Percentiles rank a stretch among this genome's conserved stretches.
phyloP scores from a whole-genome alignment of 2,888 invertebrate species.

The Palloptera scutellata region DNA sequence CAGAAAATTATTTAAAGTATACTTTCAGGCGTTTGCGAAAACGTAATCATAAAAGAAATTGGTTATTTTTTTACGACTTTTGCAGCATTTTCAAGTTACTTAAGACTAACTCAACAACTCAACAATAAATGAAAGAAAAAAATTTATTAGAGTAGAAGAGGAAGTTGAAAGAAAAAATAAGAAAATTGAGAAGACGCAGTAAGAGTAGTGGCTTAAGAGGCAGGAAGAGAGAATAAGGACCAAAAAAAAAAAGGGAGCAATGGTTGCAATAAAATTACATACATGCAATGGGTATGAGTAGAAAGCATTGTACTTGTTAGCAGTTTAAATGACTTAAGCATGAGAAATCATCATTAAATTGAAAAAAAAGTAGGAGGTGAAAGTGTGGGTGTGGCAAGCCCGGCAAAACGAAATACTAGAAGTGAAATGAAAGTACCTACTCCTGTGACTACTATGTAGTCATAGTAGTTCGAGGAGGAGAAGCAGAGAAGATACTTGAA shows the following conservation, averaged over 20 bases:
- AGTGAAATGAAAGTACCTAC: conserved; percentile 6
- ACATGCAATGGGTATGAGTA: background rate
- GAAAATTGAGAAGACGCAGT: conserved; percentile 3
- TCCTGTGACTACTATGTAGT: conserved; percentile 18
- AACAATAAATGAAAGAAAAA: conserved; percentile 9
- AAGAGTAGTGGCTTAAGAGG: background rate
- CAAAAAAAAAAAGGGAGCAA: conserved; percentile 11
- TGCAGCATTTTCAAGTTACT: conserved; percentile 2
- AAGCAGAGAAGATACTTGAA: conserved; percentile 25
- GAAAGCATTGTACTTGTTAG: conserved; percentile 33
- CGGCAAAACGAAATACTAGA: conserved; percentile 24
- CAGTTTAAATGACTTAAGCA: conserved; percentile 57
- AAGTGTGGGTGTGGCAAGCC: conserved; percentile 42
- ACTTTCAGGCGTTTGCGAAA: conserved; percentile 25
- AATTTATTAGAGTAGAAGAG: too few species aligned
- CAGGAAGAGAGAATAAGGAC: background rate
- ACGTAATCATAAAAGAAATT: conserved; percentile 15
- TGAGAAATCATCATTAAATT: conserved; percentile 59
- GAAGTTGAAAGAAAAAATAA: background rate
- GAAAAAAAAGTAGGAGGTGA: conserved; percentile 31
- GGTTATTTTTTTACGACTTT: conserved; percentile 12
- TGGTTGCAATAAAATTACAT: background rate
- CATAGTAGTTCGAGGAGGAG: conserved; percentile 18
- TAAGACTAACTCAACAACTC: background rate
- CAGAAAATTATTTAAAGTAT: conserved; percentile 4